Percentiles rank a stretch among this genome's conserved stretches.
Conservation (phyloP, 2,888 invertebrate genomes). For the Branchipolynoe longqiensis region DNA sequence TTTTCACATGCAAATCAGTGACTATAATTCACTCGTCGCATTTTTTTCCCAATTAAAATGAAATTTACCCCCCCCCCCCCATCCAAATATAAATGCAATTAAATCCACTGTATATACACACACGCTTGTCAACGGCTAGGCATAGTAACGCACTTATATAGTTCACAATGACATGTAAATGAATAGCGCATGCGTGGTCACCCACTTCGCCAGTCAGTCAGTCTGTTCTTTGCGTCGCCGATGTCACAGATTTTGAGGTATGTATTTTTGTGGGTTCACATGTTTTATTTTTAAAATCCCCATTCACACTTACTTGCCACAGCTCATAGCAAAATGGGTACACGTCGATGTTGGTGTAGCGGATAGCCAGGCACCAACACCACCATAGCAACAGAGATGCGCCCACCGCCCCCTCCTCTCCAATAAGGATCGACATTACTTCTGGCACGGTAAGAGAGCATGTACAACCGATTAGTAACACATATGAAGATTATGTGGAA, state of each 20-base stretch:
- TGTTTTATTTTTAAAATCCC: neutral
- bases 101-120: neutral
- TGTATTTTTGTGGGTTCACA: slow-evolving; percentile 9
- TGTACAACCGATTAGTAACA: too few relatives aligned
- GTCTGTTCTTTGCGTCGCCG: neutral
- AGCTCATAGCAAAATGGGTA: too few relatives aligned
- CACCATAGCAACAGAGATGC: too few relatives aligned
- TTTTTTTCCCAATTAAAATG: neutral
- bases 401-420: too few relatives aligned
- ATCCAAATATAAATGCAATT: slow-evolving; percentile 3
- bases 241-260: slow-evolving; percentile 40
- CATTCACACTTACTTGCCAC: neutral
- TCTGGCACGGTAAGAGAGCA: too few relatives aligned
- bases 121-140: neutral
- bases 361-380: too few relatives aligned
- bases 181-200: slow-evolving; percentile 4
- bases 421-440: too few relatives aligned
- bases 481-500: too few relatives aligned
- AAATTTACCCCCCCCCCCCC: neutral
- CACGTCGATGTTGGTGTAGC: too few relatives aligned
- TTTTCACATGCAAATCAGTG: too few relatives aligned
- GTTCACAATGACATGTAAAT: neutral
- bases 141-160: neutral
- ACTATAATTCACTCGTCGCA: neutral
- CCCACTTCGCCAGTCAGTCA: slow-evolving; percentile 8